phyloP scores from a whole-genome alignment of 2,888 invertebrate species.

The Sipunculus nudus region DNA sequence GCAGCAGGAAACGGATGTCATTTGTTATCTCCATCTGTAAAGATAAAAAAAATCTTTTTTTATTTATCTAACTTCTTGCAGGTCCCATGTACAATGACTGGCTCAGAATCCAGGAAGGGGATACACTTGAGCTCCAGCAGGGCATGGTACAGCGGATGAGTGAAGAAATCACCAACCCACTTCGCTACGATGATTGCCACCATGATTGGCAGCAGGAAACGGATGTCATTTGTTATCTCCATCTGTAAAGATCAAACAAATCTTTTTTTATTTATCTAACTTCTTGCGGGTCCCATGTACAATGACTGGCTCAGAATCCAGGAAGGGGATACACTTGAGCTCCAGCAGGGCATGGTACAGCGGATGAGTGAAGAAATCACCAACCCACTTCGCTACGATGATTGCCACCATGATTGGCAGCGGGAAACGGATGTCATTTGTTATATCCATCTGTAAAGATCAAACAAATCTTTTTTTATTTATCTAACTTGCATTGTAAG shows the following conservation, averaged over 20 bases:
- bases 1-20: conserved; percentile 55
- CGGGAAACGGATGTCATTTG: conserved; percentile 57
- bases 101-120: conserved; percentile 66
- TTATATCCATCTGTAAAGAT: conserved; percentile 48
- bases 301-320: conserved; percentile 46
- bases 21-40: conserved; percentile 55
- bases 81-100: conserved; percentile 37
- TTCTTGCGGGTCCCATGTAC: not conserved
- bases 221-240: conserved; percentile 69
- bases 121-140: conserved; percentile 68
- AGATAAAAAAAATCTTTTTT: too few species aligned
- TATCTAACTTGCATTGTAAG: too few species aligned
- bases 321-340: conserved; percentile 58
- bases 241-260: conserved; percentile 49
- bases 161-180: conserved; percentile 68
- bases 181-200: conserved; percentile 68
- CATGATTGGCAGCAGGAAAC: conserved; percentile 68
- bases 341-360: conserved; percentile 57
- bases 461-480: too few species aligned
- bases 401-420: conserved; percentile 56
- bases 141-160: conserved; percentile 68
- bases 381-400: conserved; percentile 57
- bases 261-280: too few species aligned
- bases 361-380: conserved; percentile 55
- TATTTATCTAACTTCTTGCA: not conserved